A percentile compares a stretch with the other conserved stretches of the same genome.
Conservation (phyloP, 2,113 vertebrate genomes). For the Chamaea fasciata region DNA sequence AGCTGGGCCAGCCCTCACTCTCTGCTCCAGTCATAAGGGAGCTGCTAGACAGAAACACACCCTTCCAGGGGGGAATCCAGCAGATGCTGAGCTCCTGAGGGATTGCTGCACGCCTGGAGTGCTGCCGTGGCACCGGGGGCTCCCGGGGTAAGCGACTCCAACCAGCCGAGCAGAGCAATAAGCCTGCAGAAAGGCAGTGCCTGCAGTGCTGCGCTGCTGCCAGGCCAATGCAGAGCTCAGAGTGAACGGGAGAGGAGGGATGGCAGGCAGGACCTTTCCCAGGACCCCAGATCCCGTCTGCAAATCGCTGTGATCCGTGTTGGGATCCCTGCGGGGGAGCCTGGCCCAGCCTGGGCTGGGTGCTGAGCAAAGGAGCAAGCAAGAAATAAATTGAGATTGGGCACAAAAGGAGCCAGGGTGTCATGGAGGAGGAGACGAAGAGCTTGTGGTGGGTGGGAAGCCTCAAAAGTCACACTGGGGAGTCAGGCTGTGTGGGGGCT, state of each 20-base stretch:
- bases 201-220: neutral
- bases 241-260: neutral
- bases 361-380: neutral
- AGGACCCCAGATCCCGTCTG: neutral
- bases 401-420: neutral
- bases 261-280: neutral
- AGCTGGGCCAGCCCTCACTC: neutral
- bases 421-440: neutral
- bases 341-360: rapidly evolving
- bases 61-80: neutral
- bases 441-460: neutral
- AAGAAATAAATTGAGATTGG: neutral
- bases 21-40: rapidly evolving
- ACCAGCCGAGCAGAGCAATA: neutral
- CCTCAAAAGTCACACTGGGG: neutral
- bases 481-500: neutral
- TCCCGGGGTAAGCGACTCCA: neutral
- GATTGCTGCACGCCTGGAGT: neutral
- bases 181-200: neutral
- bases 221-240: neutral
- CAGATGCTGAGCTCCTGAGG: neutral
- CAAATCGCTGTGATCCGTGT: rapidly evolving
- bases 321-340: neutral
- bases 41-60: neutral
- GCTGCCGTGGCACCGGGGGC: neutral